These are phyloP conservation scores for Asarcornis scutulata DNA, from an alignment of 2,113 vertebrate genomes.

Conservation along the genomic window DNA sequence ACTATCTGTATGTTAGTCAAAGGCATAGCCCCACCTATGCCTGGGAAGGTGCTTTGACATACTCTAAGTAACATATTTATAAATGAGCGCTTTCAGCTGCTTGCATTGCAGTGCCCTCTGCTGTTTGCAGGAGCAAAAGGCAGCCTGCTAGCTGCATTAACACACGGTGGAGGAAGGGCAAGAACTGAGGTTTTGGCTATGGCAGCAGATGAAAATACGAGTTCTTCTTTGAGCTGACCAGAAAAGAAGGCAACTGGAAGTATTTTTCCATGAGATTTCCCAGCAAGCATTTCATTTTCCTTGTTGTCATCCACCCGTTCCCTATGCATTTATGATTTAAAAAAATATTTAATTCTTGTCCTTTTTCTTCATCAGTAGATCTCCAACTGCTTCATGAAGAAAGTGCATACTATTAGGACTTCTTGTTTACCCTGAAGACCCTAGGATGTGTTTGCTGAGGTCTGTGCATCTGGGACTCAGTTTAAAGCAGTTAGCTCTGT, in stretches of 20 bases:
- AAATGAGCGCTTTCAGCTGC: background rate
- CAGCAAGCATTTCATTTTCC: background rate
- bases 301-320: background rate
- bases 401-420: accelerated
- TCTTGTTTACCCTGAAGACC: background rate
- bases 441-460: background rate
- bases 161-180: background rate
- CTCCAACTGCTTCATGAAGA: background rate
- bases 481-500: background rate
- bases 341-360: background rate
- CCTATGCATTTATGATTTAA: background rate
- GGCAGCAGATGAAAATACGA: accelerated
- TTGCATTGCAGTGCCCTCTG: conserved; percentile 55
- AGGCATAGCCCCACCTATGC: accelerated
- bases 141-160: accelerated
- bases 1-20: accelerated
- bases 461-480: background rate
- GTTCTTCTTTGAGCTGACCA: accelerated
- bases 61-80: accelerated
- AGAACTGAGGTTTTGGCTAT: accelerated
- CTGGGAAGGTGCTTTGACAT: background rate
- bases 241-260: accelerated
- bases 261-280: background rate
- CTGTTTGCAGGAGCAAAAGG: background rate
- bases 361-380: background rate